These are phyloP conservation scores for Bos indicus DNA, from an alignment of 2,113 vertebrate species.

Conservation along the genomic window DNA sequence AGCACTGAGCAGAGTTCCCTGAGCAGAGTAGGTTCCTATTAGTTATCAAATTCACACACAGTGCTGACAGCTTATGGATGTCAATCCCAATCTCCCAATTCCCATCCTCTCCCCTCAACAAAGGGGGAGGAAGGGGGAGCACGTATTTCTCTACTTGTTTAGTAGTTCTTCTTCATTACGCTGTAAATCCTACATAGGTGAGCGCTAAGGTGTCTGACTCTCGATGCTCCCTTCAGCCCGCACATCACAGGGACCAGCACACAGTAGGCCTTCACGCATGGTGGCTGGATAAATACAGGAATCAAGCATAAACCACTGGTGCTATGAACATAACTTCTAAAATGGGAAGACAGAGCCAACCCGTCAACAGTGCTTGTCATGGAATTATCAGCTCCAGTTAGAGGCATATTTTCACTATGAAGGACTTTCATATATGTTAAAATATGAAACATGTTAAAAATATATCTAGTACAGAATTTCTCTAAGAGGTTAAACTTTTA, in stretches of 20 bases:
- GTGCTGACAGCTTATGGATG: neutral
- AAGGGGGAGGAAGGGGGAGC: neutral
- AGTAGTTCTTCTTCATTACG: neutral
- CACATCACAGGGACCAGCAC: neutral
- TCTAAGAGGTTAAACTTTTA: neutral
- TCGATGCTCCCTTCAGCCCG: neutral
- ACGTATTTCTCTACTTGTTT: neutral
- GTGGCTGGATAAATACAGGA: neutral
- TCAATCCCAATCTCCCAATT: neutral
- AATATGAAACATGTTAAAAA: neutral
- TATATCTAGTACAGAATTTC: neutral
- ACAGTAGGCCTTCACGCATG: neutral
- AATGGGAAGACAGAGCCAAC: neutral
- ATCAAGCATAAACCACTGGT: neutral
- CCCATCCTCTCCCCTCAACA: neutral
- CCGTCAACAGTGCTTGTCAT: neutral
- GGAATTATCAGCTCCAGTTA: neutral
- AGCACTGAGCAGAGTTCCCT: neutral
- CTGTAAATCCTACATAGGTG: fast-evolving
- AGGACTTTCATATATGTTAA: neutral
- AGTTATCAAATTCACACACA: neutral
- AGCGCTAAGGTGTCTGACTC: neutral
- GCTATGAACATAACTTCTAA: neutral
- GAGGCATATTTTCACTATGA: neutral
- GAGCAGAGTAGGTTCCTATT: neutral